phyloP scores from a whole-genome alignment of 2,888 invertebrate genomes.

The Spodoptera picta region DNA sequence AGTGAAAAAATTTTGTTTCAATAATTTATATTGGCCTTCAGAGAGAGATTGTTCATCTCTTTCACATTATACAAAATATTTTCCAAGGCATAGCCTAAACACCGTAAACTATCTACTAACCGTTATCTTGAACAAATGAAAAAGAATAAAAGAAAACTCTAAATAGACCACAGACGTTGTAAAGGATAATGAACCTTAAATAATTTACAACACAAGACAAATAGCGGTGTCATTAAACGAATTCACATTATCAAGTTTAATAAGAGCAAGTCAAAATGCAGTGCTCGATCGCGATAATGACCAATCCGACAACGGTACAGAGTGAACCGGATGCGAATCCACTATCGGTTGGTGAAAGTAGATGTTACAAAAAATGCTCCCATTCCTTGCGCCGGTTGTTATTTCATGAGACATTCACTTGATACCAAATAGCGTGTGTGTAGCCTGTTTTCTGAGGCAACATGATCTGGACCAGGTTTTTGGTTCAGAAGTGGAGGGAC shows the following conservation, averaged over 20 bases:
- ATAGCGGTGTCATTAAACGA: slow-evolving; percentile 36
- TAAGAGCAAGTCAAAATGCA: slow-evolving; percentile 64
- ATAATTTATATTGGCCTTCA: too few relatives aligned
- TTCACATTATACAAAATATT: too few relatives aligned
- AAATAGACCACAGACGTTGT: too few relatives aligned
- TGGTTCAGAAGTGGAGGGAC: slow-evolving; percentile 15
- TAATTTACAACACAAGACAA: slow-evolving; percentile 16
- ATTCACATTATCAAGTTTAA: slow-evolving; percentile 40
- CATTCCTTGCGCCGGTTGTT: slow-evolving; percentile 84
- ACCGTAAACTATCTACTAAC: too few relatives aligned
- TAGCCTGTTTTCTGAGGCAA: slow-evolving; percentile 56
- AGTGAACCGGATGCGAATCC: slow-evolving; percentile 84
- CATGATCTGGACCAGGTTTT: slow-evolving; percentile 49
- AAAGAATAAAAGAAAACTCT: too few relatives aligned
- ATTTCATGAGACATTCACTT: slow-evolving; percentile 87
- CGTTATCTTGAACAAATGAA: too few relatives aligned
- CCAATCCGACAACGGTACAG: slow-evolving; percentile 79
- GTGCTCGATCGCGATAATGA: slow-evolving; percentile 73
- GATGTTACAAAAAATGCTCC: slow-evolving; percentile 88
- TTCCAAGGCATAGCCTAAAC: too few relatives aligned
- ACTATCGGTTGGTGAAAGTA: slow-evolving; percentile 87
- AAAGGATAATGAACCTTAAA: background rate
- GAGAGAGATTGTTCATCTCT: too few relatives aligned
- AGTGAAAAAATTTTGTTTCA: too few relatives aligned
- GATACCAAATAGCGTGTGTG: slow-evolving; percentile 59